A percentile compares a stretch with the other conserved stretches of the same genome.
phyloP scores from a whole-genome alignment of 1,140 invertebrate genomes.

The Bombus sibiricus region DNA sequence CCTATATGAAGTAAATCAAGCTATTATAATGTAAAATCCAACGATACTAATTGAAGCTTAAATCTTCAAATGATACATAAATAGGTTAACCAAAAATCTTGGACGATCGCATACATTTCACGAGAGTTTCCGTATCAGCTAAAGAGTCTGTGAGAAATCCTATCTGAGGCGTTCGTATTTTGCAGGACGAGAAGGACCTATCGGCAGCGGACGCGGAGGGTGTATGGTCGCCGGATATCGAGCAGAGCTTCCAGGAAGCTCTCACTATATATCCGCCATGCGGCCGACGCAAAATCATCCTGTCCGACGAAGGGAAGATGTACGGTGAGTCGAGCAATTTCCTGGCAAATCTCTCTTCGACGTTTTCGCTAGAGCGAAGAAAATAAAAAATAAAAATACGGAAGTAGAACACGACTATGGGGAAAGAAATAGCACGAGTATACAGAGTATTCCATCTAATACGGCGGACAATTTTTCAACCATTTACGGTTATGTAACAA shows the following conservation, averaged over 20 bases:
- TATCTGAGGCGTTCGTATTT: conserved; percentile 53
- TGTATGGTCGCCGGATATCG: conserved; percentile 99
- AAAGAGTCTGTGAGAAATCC: background rate
- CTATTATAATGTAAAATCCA: no score
- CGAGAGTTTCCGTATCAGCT: background rate
- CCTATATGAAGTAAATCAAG: no score
- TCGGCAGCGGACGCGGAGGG: conserved; percentile 98
- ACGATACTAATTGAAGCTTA: no score
- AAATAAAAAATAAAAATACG: background rate
- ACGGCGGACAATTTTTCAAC: no score
- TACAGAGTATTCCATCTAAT: no score
- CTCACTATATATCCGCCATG: conserved; percentile 99
- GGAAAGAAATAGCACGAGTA: no score
- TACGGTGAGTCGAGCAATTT: conserved; percentile 94
- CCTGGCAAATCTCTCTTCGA: conserved; percentile 64
- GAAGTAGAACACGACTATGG: background rate
- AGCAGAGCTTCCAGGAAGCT: conserved; percentile 99
- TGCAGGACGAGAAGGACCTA: conserved; percentile 93
- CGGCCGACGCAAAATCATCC: conserved; percentile 99
- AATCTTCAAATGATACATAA: background rate
- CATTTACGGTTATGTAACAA: no score
- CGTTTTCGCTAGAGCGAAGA: background rate
- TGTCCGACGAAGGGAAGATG: conserved; percentile 99
- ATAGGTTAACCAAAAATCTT: no score
- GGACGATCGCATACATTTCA: background rate